Evolutionary conservation across 2,888 invertebrate species (phyloP), one percentile per base, ranked within the genome.

Genomic region (Erebia aethiops): DNA sequence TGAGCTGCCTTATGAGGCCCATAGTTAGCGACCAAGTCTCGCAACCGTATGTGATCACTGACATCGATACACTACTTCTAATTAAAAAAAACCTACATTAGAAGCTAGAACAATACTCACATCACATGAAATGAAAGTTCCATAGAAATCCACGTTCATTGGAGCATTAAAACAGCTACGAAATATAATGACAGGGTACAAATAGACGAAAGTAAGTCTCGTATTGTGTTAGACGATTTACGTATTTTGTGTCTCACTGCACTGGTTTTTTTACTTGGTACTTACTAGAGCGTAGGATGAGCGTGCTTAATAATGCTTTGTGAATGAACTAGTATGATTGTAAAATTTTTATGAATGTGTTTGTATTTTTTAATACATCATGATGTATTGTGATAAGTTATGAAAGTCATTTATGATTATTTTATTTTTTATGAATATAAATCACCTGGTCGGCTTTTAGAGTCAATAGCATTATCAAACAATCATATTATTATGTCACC

Each of bases 121-220:
- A 58, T 60, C 21, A 78, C 70, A 78, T 78, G 79, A 81, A 86
- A 82, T 75, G 85, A 87, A 87, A 87, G 86, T 81, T 76, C 72
- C 77, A 80, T 80, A 81, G 75, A 76, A 77, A 78, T 81, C 75
- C 78, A 77, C 83, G 83, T 82, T 84, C 88, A 85, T 82, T 85
- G 86, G 85, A 85, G 84, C 91, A 87, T 89, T 87, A 89, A 89
- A 90, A 83, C 78, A 77, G 75, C 83, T 85, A 86, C 85, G 80
- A 84, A 81, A 81, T 86, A 81, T 86, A 86, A 88, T 88, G 90
- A 87, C 89, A 89, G 84, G 82, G 85, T 87, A 90, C 91, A 89
- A 87, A 87, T 86, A 81, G 83, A 86, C 84, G 91, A 90, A 91
- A 90, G 91, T 88, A 81, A 83, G 76, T 77, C 79, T 78, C 76